phyloP scores from a whole-genome alignment of 2,888 invertebrate genomes.

The Meandrusa payeni region DNA sequence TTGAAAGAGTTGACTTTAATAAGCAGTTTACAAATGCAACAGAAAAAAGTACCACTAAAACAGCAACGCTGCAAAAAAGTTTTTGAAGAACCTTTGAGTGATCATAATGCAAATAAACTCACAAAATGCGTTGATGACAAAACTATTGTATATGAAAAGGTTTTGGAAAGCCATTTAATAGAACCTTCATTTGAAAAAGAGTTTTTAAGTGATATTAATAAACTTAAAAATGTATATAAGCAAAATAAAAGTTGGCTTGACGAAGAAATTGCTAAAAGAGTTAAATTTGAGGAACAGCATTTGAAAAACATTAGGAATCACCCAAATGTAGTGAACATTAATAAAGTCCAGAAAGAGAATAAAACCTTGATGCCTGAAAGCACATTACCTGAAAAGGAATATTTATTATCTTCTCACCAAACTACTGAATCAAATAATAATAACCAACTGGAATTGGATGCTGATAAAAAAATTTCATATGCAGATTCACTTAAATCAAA shows the following conservation, averaged over 20 bases:
- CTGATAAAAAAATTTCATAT: slow-evolving; percentile 52
- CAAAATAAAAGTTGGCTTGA: slow-evolving; percentile 69
- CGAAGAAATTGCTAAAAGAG: slow-evolving; percentile 53
- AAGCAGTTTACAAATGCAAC: slow-evolving; percentile 45
- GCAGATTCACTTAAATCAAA: slow-evolving; percentile 60
- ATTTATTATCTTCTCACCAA: slow-evolving; percentile 27
- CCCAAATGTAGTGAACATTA: slow-evolving; percentile 34
- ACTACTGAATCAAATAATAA: slow-evolving; percentile 15
- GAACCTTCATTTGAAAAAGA: slow-evolving; percentile 55
- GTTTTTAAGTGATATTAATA: slow-evolving; percentile 53
- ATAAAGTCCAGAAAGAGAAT: slow-evolving; percentile 39
- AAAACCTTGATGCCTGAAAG: slow-evolving; percentile 30
- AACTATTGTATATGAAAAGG: slow-evolving; percentile 34
- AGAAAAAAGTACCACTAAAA: slow-evolving; percentile 45
- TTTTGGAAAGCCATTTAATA: slow-evolving; percentile 35
- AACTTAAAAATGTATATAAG: slow-evolving; percentile 58
- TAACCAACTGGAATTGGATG: slow-evolving; percentile 19
- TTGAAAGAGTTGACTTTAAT: slow-evolving; percentile 59
- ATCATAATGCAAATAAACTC: slow-evolving; percentile 46
- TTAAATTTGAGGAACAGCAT: slow-evolving; percentile 42
- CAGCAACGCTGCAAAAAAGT: slow-evolving; percentile 63
- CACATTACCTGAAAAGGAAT: slow-evolving; percentile 27
- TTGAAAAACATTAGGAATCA: slow-evolving; percentile 39
- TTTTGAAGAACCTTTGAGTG: slow-evolving; percentile 64
- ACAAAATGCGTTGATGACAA: slow-evolving; percentile 62